Percentiles rank a stretch among this genome's conserved stretches.
Evolutionary conservation across 2,888 invertebrate genomes (phyloP).

Genomic region (Kryphioiulus occultus): DNA sequence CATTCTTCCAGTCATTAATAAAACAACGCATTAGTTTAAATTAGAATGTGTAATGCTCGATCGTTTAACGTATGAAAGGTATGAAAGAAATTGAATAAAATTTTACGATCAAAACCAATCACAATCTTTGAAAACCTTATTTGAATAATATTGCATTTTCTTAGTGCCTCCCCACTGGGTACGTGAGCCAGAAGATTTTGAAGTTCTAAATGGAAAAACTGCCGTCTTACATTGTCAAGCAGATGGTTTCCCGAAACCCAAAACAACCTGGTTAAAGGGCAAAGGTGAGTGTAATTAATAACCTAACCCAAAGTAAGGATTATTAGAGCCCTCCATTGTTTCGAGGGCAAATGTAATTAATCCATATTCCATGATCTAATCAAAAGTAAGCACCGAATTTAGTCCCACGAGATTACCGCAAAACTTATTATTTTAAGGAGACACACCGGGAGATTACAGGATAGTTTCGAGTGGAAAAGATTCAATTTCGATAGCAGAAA

Average conservation of each 20-base stretch:
- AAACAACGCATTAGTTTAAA: too few relatives aligned
- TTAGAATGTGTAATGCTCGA: too few relatives aligned
- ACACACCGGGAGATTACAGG: slow-evolving; percentile 47
- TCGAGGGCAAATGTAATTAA: neutral
- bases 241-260: slow-evolving; percentile 88
- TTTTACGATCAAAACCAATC: neutral
- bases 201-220: slow-evolving; percentile 81
- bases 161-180: slow-evolving; percentile 89
- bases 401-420: neutral
- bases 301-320: neutral
- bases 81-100: neutral
- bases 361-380: neutral
- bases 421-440: slow-evolving; percentile 27
- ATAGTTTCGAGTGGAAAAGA: slow-evolving; percentile 33
- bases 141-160: neutral
- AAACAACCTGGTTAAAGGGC: slow-evolving; percentile 74
- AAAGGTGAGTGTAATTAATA: slow-evolving; percentile 45
- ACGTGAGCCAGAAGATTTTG: slow-evolving; percentile 82
- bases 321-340: neutral
- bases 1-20: too few relatives aligned
- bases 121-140: neutral
- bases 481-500: slow-evolving; percentile 44
- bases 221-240: slow-evolving; percentile 87
- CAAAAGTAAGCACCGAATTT: neutral
- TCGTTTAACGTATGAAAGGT: too few relatives aligned